A percentile compares a stretch with the other conserved stretches of the same genome.
phyloP scores from a whole-genome alignment of 92 coral and sea anemone genomes.

The Palythoa heliodiscus region DNA sequence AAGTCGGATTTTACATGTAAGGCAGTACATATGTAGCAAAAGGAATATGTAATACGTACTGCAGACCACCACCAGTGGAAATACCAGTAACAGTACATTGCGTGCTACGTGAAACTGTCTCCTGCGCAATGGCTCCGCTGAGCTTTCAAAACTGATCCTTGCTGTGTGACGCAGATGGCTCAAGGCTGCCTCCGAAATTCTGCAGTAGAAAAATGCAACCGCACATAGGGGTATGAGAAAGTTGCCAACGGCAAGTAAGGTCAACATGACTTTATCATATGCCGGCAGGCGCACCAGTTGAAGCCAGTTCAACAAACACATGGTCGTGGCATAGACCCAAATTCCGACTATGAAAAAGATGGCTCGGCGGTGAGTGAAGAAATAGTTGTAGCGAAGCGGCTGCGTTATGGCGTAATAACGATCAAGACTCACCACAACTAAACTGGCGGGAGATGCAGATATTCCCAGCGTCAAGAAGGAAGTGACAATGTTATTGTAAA shows the following conservation, averaged over 20 bases:
- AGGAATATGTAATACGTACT: constrained; percentile 60
- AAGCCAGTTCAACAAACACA: constrained; percentile 46
- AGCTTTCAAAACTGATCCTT: constrained; percentile 44
- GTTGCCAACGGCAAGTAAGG: constrained; percentile 59
- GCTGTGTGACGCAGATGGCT: constrained; percentile 77
- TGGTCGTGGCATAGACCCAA: constrained; percentile 68
- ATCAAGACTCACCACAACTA: constrained; percentile 83
- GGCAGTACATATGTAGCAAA: constrained; percentile 36
- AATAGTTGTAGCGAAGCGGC: constrained; percentile 80
- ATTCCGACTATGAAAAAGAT: constrained; percentile 55
- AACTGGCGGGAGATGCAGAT: constrained; percentile 72
- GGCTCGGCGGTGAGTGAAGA: constrained; percentile 78
- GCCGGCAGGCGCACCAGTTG: background rate
- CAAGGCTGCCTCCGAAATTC: constrained; percentile 72
- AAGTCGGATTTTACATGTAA: background rate
- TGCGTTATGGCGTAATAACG: constrained; percentile 80
- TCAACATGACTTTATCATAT: constrained; percentile 50
- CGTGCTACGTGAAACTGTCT: constrained; percentile 78
- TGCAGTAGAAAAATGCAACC: constrained; percentile 67
- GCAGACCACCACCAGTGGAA: constrained; percentile 76
- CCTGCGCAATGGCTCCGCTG: constrained; percentile 56
- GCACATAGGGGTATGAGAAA: constrained; percentile 64
- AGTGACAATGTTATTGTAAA: background rate
- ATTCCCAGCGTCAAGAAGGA: constrained; percentile 59
- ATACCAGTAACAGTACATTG: constrained; percentile 69